phyloP scores from a whole-genome alignment of 2,888 invertebrate species.

The Carpatolechia fugitivella region DNA sequence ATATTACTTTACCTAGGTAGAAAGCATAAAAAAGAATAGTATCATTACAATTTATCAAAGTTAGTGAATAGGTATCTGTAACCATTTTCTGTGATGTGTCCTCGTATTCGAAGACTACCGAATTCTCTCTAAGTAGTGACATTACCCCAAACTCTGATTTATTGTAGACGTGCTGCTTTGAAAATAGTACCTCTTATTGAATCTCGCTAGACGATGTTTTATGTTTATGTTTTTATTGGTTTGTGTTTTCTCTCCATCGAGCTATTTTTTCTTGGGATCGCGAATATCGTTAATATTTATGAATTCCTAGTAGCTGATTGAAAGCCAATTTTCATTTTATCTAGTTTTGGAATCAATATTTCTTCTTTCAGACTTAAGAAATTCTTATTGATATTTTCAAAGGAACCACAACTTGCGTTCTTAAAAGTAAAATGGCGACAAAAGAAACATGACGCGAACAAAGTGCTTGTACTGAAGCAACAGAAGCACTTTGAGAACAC shows the following conservation, averaged over 20 bases:
- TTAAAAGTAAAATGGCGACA: background rate
- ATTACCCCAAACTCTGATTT: background rate
- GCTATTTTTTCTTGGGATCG: no score
- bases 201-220: background rate
- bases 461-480: conserved; percentile 3
- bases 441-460: background rate
- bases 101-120: background rate
- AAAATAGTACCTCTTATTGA: background rate
- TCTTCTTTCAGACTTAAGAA: background rate
- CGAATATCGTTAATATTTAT: background rate
- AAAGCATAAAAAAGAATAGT: no score
- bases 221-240: background rate
- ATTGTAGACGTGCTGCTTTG: background rate
- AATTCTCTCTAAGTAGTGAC: background rate
- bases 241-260: background rate
- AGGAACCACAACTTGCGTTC: background rate
- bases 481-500: conserved; percentile 7
- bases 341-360: no score
- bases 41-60: no score
- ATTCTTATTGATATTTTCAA: background rate
- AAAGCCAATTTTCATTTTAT: no score
- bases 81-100: background rate
- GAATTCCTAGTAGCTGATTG: background rate
- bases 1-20: no score
- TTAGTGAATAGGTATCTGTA: no score